A percentile compares a stretch with the other conserved stretches of the same genome.
These are phyloP conservation scores for Parazoanthus swiftii DNA, from an alignment of 92 coral and sea anemone species.

Conservation along the genomic window DNA sequence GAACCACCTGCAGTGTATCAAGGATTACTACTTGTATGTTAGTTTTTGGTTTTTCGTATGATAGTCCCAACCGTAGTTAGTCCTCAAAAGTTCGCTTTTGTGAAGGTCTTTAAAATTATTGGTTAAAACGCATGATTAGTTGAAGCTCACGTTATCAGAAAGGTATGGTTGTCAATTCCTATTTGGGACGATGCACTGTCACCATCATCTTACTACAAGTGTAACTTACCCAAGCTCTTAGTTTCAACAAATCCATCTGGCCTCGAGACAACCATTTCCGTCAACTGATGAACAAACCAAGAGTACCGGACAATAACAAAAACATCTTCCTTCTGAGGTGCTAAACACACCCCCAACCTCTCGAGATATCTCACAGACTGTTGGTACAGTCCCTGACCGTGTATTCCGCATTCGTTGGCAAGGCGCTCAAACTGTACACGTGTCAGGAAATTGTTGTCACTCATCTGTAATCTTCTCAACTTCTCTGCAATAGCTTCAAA, in stretches of 20 bases:
- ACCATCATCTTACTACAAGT: background rate
- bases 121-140: no score
- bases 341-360: constrained; percentile 54
- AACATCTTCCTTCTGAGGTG: constrained; percentile 47
- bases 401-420: constrained; percentile 68
- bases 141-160: no score
- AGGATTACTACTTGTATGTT: no score
- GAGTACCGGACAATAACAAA: constrained; percentile 43
- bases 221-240: constrained; percentile 49
- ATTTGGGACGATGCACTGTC: no score
- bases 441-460: constrained; percentile 2
- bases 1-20: no score
- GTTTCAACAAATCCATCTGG: constrained; percentile 51
- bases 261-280: constrained; percentile 44
- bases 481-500: constrained; percentile 31
- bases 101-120: no score
- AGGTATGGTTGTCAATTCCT: no score
- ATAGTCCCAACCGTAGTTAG: no score
- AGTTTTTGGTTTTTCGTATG: no score
- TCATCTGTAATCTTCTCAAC: background rate
- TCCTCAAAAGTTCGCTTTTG: no score
- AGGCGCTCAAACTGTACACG: constrained; percentile 51
- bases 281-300: constrained; percentile 59
- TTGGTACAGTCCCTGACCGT: constrained; percentile 38
- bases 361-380: constrained; percentile 58